Percentiles rank a stretch among this genome's conserved stretches.
Conservation (phyloP, 2,797 vertebrate species). For the Rachycentron canadum region DNA sequence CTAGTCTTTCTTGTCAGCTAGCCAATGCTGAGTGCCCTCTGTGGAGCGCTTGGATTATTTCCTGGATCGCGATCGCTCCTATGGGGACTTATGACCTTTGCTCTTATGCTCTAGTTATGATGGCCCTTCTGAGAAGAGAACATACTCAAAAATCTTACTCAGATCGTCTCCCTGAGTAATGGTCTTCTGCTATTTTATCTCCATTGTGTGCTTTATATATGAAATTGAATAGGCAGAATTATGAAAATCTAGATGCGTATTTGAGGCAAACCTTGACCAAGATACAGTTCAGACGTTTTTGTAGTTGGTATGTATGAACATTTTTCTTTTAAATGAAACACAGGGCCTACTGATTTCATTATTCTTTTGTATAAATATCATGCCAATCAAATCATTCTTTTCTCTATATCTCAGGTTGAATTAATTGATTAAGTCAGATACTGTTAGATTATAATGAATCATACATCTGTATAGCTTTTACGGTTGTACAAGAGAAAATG, state of each 20-base stretch:
- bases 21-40: constrained; percentile 59
- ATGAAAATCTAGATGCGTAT: constrained; percentile 5
- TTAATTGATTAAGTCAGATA: constrained; percentile 37
- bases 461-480: constrained; percentile 12
- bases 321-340: constrained; percentile 26
- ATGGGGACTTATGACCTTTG: constrained; percentile 73
- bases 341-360: constrained; percentile 12
- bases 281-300: constrained; percentile 12
- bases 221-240: constrained; percentile 23
- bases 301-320: background rate
- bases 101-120: constrained; percentile 66
- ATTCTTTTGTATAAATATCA: constrained; percentile 37
- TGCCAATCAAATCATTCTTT: constrained; percentile 15
- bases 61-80: constrained; percentile 64
- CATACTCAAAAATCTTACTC: constrained; percentile 55
- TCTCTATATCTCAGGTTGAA: constrained; percentile 10
- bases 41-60: constrained; percentile 70
- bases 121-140: constrained; percentile 64
- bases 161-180: constrained; percentile 56
- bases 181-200: constrained; percentile 26
- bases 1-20: constrained; percentile 47
- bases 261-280: constrained; percentile 22
- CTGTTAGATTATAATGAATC: constrained; percentile 38
- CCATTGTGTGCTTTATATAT: constrained; percentile 38
- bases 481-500: constrained; percentile 8